These are phyloP conservation scores for Neosilurus mollespiculum DNA, from an alignment of 2,797 vertebrate genomes.

Conservation along the genomic window DNA sequence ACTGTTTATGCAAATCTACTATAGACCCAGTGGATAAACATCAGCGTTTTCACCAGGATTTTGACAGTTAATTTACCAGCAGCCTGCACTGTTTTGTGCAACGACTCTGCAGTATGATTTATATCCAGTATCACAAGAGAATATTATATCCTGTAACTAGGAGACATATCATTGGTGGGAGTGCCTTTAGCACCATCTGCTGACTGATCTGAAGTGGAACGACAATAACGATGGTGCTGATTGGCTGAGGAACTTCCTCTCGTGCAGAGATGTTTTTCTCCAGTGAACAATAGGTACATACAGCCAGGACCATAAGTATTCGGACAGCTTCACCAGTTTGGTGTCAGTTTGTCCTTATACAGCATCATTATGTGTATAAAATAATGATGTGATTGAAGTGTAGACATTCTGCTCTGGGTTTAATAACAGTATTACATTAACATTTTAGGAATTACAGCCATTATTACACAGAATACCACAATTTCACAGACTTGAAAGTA, in stretches of 20 bases:
- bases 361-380: too few relatives aligned
- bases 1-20: not conserved
- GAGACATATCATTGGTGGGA: not conserved
- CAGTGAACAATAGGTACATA: not conserved
- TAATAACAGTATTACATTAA: too few relatives aligned
- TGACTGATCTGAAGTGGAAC: constrained; percentile 10
- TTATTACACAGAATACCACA: too few relatives aligned
- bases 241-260: not conserved
- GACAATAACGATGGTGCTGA: not conserved
- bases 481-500: too few relatives aligned
- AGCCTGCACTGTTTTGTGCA: too few relatives aligned
- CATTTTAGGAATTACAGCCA: too few relatives aligned
- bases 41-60: not conserved
- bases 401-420: too few relatives aligned
- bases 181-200: constrained; percentile 42
- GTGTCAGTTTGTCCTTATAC: too few relatives aligned
- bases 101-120: not conserved
- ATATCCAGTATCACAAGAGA: not conserved
- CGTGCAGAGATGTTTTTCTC: not conserved
- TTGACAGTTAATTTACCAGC: not conserved
- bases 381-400: too few relatives aligned
- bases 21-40: not conserved
- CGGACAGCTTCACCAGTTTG: too few relatives aligned
- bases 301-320: too few relatives aligned
- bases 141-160: not conserved